phyloP scores from a whole-genome alignment of 2,888 invertebrate genomes.

The Thymelicus acteon region DNA sequence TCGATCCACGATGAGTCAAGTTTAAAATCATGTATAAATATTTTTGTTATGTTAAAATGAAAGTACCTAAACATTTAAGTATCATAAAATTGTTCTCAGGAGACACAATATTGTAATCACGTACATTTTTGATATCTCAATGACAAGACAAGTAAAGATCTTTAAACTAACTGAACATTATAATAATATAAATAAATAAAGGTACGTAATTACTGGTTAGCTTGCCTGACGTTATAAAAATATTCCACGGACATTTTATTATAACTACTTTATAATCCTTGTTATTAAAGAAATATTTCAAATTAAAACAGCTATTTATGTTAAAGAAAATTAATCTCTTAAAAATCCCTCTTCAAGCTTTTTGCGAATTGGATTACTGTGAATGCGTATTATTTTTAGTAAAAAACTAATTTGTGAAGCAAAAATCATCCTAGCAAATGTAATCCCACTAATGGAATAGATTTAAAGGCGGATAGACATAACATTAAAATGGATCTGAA shows the following conservation, averaged over 20 bases:
- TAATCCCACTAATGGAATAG: slow-evolving; percentile 4
- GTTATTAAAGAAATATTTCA: neutral
- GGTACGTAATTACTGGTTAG: no score
- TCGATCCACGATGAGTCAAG: no score
- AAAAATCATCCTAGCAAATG: neutral
- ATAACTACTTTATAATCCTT: neutral
- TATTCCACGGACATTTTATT: neutral
- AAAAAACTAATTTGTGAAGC: slow-evolving; percentile 3
- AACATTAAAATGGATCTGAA: no score
- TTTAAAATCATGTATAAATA: no score
- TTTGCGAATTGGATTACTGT: neutral
- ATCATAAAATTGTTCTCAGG: no score
- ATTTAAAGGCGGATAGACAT: neutral
- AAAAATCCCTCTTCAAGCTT: neutral
- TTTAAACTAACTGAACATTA: no score
- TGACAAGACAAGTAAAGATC: no score
- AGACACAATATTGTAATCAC: no score
- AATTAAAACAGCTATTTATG: neutral
- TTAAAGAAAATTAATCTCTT: slow-evolving; percentile 4
- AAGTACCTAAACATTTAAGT: no score
- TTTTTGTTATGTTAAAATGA: no score
- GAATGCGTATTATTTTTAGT: neutral
- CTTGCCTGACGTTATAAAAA: no score
- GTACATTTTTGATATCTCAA: no score
- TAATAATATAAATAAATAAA: neutral